Evolutionary conservation across 2,113 vertebrate species (phyloP), one percentile per base, ranked within the genome.

Genomic region (Hucho hucho): DNA sequence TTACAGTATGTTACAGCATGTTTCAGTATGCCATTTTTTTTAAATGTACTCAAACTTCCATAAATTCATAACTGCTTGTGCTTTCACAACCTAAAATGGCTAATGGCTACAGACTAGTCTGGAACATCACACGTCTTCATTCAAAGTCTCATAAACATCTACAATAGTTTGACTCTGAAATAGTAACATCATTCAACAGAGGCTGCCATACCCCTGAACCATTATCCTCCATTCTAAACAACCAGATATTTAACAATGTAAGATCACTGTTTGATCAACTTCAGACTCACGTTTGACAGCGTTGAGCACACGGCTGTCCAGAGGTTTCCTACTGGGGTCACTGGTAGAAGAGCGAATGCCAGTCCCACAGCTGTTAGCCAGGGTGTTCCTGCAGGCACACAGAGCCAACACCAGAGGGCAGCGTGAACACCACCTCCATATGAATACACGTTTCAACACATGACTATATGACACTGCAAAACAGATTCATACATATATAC

Each of bases 301-400:
- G 0, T 99, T 99, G 29, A 99, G 95, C 73, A 99, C 97, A 12
- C 97, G 91, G 92, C 97, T 99, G 93, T 99, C 97, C 89, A 98
- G 91, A 1, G 97, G 97, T 84, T 98, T 99, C 87, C 97, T 90
- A 90, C 97, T 98, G 3, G 97, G 97, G 86, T 99, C 97, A 6
- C 97, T 98, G 0, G 97, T 99, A 46, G 97, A 99, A 0, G 97
- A 99, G 3, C 97, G 95, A 82, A 99, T 99, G 64, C 97, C 97
- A 1, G 97, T 99, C 80, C 97, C 97, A 0, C 97, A 99, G 92
- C 97, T 99, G 89, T 99, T 99, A 86, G 97, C 97, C 80, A 99
- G 92, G 0, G 97, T 99, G 93, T 98, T 99, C 92, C 97, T 99
- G 92, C 49, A 75, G 72, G 73, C 56, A 73, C 4, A 79, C 73